phyloP scores from a whole-genome alignment of 2,888 invertebrate species.

The Quadroppia sp. region DNA sequence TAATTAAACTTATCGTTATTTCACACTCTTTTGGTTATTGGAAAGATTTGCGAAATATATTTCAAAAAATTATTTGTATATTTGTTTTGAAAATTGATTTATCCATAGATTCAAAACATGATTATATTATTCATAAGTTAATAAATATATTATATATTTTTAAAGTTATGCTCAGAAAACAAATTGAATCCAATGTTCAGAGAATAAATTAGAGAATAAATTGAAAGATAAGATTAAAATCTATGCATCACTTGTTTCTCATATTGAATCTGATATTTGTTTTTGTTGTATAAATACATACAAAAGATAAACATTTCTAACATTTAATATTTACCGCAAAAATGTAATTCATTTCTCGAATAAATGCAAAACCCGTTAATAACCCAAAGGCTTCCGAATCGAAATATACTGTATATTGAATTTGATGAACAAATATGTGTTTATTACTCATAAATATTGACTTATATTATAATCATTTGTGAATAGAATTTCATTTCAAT shows the following conservation, averaged over 20 bases:
- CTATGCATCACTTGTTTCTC: not conserved
- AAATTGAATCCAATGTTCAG: not conserved
- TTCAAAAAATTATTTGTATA: not conserved
- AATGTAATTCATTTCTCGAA: not conserved
- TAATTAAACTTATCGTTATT: conserved; percentile 14
- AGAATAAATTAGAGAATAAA: conserved; percentile 3
- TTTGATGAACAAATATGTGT: conserved; percentile 16
- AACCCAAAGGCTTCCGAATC: conserved; percentile 11
- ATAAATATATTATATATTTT: not conserved
- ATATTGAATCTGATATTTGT: not conserved
- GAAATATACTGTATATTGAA: not conserved
- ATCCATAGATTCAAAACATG: not conserved
- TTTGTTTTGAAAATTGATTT: conserved; percentile 5
- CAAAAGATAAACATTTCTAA: not conserved
- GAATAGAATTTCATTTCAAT: not conserved
- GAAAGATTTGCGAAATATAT: not conserved
- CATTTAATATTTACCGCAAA: not conserved
- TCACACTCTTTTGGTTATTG: not conserved
- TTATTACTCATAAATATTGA: conserved; percentile 3
- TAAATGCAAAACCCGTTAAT: conserved; percentile 11
- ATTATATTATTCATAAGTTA: conserved; percentile 1
- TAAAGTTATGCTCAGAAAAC: not conserved
- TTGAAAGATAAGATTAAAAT: conserved; percentile 4
- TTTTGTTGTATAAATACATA: not conserved
- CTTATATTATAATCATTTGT: not conserved